Base-by-base conservation (phyloP, 2,113 vertebrate genomes). In the Podiceps cristatus region DNA sequence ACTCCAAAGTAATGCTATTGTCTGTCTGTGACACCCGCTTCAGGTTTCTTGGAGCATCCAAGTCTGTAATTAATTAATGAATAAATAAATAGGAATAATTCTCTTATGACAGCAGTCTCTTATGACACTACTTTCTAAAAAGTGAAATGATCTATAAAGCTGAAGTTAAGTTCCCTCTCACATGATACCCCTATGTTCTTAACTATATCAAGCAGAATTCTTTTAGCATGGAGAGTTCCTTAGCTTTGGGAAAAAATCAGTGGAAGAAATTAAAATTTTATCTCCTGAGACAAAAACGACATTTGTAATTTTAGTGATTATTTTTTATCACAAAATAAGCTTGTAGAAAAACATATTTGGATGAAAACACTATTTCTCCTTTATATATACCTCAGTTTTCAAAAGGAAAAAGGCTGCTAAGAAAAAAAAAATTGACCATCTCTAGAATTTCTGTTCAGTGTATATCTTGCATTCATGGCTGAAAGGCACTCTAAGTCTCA, bases 31-130 rank as follows among this genome's bases (percentile, higher is more conserved):
- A 98, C 77, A 99, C 86, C 0, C 97, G 96, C 52, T 98, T 98
- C 93, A 99, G 98, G 74, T 99, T 99, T 83, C 96, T 98, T 17
- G 99, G 99, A 49, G 99, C 98, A 79, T 99, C 99, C 96, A 99
- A 98, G 52, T 99, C 99, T 99, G 85, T 37, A 90, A 42, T 33
- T 74, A 71, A n/a, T 55, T 62, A 56, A 47, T 3, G 9, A 18
- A 74, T 31, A 40, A 74, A 64, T n/a, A 40, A 60, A 47, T 8
- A 55, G 18, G 17, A 73, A 60, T 86, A n/a, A 47, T 69, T 42
- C 71, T 62, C 8, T 45, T 22, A 33, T 10, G n/a, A 60, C 40
- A 76, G 33, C 59, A 80, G 14, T 13, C 83, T 68, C 9, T 60
- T 40, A 23, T 5, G 42, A 20, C 20, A 75, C 29, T 5, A 44